phyloP scores from a whole-genome alignment of 2,888 invertebrate genomes.

The Ernsta delagoae region DNA sequence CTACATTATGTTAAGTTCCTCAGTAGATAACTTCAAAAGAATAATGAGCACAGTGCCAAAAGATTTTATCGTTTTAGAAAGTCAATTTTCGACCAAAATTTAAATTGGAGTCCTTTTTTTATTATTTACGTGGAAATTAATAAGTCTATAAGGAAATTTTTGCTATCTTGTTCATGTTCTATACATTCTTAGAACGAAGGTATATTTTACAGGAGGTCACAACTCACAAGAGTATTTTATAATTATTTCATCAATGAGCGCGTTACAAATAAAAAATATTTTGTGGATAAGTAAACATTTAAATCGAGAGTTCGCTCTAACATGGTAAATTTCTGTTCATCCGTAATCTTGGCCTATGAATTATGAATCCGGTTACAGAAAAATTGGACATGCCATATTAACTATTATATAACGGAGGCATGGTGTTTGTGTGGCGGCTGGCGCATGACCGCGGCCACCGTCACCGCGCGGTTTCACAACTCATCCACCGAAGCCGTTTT shows the following conservation, averaged over 20 bases:
- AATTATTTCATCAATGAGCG: no score
- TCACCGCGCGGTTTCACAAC: conserved; percentile 78
- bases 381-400: conserved; percentile 51
- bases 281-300: not conserved
- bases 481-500: conserved; percentile 79
- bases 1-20: conserved; percentile 46
- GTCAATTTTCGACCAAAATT: conserved; percentile 39
- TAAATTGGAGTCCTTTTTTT: conserved; percentile 1
- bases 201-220: no score
- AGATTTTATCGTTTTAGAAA: conserved; percentile 48
- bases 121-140: no score
- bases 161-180: no score
- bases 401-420: conserved; percentile 66
- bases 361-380: conserved; percentile 14
- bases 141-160: no score
- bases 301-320: not conserved
- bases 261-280: no score
- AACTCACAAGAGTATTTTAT: no score
- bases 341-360: conserved; percentile 6
- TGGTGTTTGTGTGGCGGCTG: conserved; percentile 57
- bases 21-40: conserved; percentile 40
- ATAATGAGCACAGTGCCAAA: conserved; percentile 48
- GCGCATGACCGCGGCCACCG: conserved; percentile 51
- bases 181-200: no score
- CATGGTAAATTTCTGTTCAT: conserved; percentile 20